Evolutionary conservation across 2,888 invertebrate species (phyloP), one percentile per base, ranked within the genome.

Genomic region (Brachylomia viminalis): DNA sequence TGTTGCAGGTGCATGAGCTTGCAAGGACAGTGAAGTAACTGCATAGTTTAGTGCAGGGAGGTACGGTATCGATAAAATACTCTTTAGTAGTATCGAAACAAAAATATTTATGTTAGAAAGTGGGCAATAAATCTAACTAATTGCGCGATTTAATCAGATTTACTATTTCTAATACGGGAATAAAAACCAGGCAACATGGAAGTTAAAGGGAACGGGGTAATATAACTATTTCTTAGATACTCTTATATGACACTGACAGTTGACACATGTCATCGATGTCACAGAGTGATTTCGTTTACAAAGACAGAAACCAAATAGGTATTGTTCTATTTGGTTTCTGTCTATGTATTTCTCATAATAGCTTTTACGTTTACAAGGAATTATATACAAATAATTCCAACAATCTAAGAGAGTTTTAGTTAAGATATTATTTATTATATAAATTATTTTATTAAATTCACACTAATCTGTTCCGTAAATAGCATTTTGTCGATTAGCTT

Each of bases 1-100:
- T n/a, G n/a, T n/a, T n/a, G n/a, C n/a, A n/a, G 33, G 61, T 77
- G 74, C 74, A 86, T 77, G 69, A 77, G 80, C 56, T 75, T 67
- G 67, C 84, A 88, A 86, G 86, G 86, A 77, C 84, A 73, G 71
- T 86, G 76, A 62, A 27, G 88, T 47, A 88, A 86, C 69, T 75
- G 71, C 78, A 76, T 77, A 68, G 68, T 73, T 78, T 65, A 79
- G 76, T 77, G 79, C n/a, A 33, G 69, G 10, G 10, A 54, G 2
- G 54, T 17, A 1, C 2, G 8, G 42, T 42, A 54, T 72, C 72
- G 72, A 75, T 54, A 69, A 3, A 56, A 13, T 27, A 65, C 1
- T 23, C 15, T 23, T 11, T 20, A n/a, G 8, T 23, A 23, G 20
- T 20, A 11, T 23, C 10, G 10, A 30, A 2, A 8, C 3, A 33